phyloP scores from a whole-genome alignment of 2,888 invertebrate species.

The Pterostichus niger region DNA sequence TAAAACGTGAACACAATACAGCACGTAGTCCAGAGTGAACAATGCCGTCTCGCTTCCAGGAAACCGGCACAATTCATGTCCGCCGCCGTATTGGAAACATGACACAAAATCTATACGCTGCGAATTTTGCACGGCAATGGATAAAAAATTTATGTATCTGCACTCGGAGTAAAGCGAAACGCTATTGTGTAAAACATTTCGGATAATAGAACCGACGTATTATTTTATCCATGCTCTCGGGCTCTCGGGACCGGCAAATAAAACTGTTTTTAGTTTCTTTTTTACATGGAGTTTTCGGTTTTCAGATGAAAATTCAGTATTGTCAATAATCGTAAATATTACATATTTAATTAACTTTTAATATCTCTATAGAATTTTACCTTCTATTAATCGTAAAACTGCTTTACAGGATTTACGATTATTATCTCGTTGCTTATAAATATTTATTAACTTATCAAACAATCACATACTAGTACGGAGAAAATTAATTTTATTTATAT shows the following conservation, averaged over 20 bases:
- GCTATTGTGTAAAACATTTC: conserved; percentile 53
- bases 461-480: neutral
- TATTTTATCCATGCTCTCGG: conserved; percentile 33
- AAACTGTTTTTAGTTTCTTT: conserved; percentile 23
- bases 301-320: neutral
- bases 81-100: conserved; percentile 61
- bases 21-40: conserved; percentile 43
- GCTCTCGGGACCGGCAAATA: conserved; percentile 19
- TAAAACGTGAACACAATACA: conserved; percentile 50
- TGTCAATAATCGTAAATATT: conserved; percentile 32
- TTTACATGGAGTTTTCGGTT: neutral
- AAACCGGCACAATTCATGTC: conserved; percentile 64
- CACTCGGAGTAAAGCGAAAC: conserved; percentile 49
- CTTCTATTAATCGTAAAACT: no score
- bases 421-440: neutral
- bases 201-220: conserved; percentile 52
- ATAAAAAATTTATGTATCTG: conserved; percentile 60
- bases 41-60: conserved; percentile 63
- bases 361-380: no score
- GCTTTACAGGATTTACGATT: neutral
- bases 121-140: conserved; percentile 57
- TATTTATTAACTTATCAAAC: conserved; percentile 2
- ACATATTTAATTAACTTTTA: no score
- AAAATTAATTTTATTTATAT: conserved; percentile 1
- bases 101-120: conserved; percentile 66